Evolutionary conservation across 37 sponge, comb jelly and placozoan species (phyloP), one percentile per base, ranked within the genome.

Genomic region (Agelas oroides): DNA sequence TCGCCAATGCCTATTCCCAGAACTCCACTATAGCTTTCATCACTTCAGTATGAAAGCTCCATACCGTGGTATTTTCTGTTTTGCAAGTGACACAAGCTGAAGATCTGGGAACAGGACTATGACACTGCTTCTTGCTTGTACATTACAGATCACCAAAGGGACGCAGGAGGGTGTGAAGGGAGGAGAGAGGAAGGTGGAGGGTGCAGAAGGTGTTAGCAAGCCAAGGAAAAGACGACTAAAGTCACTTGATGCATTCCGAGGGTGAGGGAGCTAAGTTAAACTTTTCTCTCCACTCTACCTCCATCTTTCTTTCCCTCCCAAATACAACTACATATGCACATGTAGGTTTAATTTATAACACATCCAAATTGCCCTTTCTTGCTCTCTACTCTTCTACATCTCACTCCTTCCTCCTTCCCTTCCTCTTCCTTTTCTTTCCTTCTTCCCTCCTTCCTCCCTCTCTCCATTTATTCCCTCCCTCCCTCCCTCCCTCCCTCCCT

Each of bases 171-270:
- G 17, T n/a, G 70, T 15, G 17, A 56, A 15, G 15, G 28, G 69
- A 68, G 69, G 12, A 20, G 34, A 1, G 5, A 20, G 34, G 24
- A 55, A 75, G 12, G 18, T 32, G 5, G 56, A 75, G 75, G 32
- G 31, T 25, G 52, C 25, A 72, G 12, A 18, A 30, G 34, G 1
- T 18, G 20, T 1, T 20, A 17, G 65, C 8, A 55, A 70, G 30
- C 34, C 79, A 12, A 76, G 76, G 68, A 81, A 72, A 31, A 55
- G 79, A 64, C 60, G 97, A 17, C 90, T 96, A 2, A 61, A 58
- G 32, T 89, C 90, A 20, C 64, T 96, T 59, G 97, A 96, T 59
- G 60, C 92, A 16, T 94, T 96, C 78, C 84, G 97, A 86, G 97
- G 97, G 95, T 95, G 28, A 59, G 87, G 37, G 5, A 14, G 24